These are phyloP conservation scores for Hylyphantes graminicola DNA, from an alignment of 1,140 invertebrate genomes.

Conservation along the genomic window DNA sequence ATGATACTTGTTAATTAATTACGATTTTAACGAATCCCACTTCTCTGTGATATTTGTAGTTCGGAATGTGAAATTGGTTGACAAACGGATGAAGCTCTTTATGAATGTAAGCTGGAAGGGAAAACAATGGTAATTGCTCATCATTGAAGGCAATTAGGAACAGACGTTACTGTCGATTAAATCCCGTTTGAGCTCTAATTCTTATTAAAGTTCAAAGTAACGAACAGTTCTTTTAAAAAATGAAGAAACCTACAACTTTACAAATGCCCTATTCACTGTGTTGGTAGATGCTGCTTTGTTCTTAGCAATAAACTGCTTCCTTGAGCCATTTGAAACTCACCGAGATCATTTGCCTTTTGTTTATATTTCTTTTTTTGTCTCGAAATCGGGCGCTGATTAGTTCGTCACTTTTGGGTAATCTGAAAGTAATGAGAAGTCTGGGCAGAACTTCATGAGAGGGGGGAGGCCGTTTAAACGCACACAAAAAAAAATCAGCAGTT, in stretches of 20 bases:
- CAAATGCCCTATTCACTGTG: conserved; percentile 41
- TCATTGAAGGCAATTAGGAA: too few relatives aligned
- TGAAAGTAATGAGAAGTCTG: conserved; percentile 46
- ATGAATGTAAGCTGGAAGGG: too few relatives aligned
- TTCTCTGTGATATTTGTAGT: too few relatives aligned
- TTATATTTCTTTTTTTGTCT: conserved; percentile 24
- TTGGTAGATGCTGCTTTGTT: conserved; percentile 44
- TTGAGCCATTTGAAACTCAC: neutral
- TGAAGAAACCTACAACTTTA: conserved; percentile 18
- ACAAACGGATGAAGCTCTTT: too few relatives aligned
- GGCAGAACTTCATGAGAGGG: neutral
- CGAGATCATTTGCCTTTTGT: conserved; percentile 14
- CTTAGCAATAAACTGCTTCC: conserved; percentile 20
- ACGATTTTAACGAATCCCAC: too few relatives aligned
- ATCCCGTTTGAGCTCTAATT: too few relatives aligned
- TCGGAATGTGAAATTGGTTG: too few relatives aligned
- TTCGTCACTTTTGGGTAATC: conserved; percentile 39
- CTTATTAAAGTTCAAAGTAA: too few relatives aligned
- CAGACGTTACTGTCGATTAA: too few relatives aligned
- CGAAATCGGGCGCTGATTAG: conserved; percentile 49
- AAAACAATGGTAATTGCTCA: too few relatives aligned
- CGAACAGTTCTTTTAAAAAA: too few relatives aligned
- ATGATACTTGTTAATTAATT: too few relatives aligned
- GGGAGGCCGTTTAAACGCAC: conserved; percentile 2
- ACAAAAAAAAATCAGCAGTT: conserved; percentile 11